Conservation (phyloP, 2,113 vertebrate genomes). For the Crypturellus undulatus region DNA sequence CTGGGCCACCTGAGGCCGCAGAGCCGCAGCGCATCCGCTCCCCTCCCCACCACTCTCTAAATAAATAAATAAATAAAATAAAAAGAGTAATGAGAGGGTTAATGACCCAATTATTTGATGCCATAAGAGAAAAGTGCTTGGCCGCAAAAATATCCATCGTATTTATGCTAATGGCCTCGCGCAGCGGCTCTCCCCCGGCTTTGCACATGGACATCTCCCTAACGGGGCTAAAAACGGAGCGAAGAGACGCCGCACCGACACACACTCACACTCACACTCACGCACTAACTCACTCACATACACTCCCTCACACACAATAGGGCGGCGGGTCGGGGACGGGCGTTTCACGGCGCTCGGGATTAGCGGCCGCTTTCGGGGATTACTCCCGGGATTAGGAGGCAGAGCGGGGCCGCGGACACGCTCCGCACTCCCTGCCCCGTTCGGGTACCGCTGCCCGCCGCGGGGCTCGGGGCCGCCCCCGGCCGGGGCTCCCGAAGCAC, state of each 20-base stretch:
- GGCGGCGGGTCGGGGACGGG: slow-evolving; percentile 22
- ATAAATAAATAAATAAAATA: too few relatives aligned
- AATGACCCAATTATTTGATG: background rate
- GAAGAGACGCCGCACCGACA: background rate
- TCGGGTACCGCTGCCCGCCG: slow-evolving; percentile 61
- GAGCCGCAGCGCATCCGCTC: too few relatives aligned
- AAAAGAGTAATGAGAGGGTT: background rate
- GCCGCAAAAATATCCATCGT: background rate
- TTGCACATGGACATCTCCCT: background rate
- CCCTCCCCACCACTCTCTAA: too few relatives aligned
- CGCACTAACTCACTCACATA: background rate
- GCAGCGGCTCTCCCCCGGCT: background rate
- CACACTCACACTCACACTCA: background rate
- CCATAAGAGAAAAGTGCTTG: background rate
- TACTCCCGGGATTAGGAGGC: slow-evolving; percentile 72
- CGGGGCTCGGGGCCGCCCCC: too few relatives aligned
- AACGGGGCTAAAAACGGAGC: background rate
- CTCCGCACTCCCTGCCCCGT: slow-evolving; percentile 31
- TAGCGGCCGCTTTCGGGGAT: slow-evolving; percentile 65
- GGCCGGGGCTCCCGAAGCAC: too few relatives aligned
- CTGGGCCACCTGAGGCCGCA: too few relatives aligned
- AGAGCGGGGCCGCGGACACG: slow-evolving; percentile 32
- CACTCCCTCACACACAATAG: background rate
- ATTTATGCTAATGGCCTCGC: background rate
- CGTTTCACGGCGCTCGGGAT: slow-evolving; percentile 51